Conservation (phyloP, 2,888 invertebrate species). For the Dolichomitus sp. region DNA sequence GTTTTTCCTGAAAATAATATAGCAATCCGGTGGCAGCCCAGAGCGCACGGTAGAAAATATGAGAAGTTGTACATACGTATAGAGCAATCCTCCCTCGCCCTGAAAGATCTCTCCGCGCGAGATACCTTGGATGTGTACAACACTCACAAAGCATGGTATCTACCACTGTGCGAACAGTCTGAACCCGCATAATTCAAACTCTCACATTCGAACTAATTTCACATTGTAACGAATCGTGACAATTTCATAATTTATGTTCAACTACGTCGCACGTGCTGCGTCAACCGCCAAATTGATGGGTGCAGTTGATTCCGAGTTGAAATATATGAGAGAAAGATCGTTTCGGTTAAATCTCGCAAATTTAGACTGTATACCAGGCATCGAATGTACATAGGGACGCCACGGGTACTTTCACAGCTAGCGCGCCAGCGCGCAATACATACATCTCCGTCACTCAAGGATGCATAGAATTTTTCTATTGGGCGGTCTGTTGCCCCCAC, state of each 20-base stretch:
- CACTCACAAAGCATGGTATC: neutral
- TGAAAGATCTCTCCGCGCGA: slow-evolving; percentile 25
- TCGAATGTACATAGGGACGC: neutral
- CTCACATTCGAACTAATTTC: neutral
- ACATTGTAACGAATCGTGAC: neutral
- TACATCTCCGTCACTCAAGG: slow-evolving; percentile 67
- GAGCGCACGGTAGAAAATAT: slow-evolving; percentile 56
- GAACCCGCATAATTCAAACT: neutral
- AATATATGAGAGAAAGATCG: slow-evolving; percentile 1
- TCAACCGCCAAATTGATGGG: neutral
- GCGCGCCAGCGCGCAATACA: slow-evolving; percentile 14
- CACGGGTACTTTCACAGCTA: neutral
- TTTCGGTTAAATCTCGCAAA: neutral
- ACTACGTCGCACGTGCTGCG: too few relatives aligned
- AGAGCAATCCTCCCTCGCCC: neutral
- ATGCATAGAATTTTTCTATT: slow-evolving; percentile 73
- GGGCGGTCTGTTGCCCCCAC: slow-evolving; percentile 56
- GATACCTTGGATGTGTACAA: slow-evolving; percentile 27
- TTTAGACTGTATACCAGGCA: neutral
- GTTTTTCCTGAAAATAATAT: slow-evolving; percentile 68
- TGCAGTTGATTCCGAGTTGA: neutral
- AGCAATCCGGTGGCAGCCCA: slow-evolving; percentile 60
- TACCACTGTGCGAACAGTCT: neutral
- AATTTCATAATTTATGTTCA: neutral
- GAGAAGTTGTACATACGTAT: slow-evolving; percentile 47